Evolutionary conservation across 53 echinoderm and acorn worm genomes (phyloP), one percentile per base, ranked within the genome.

Genomic region (Astropecten irregularis): DNA sequence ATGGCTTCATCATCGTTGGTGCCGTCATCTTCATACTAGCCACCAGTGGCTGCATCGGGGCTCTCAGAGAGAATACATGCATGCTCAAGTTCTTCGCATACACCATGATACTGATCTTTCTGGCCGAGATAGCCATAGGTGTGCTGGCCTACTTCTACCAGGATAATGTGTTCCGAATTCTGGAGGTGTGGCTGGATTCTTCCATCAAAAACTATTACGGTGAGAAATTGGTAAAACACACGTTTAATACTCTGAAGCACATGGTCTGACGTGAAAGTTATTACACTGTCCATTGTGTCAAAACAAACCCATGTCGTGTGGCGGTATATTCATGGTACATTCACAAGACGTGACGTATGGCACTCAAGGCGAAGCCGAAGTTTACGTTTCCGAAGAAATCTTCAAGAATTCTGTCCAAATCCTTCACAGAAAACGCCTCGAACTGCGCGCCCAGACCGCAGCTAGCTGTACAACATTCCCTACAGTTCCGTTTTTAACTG

Each of bases 1-100:
- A 89, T 34, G 92, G 89, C 26, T 92, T 96, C 88, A 90, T 96
- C 68, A 87, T 96, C 65, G 69, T 92, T 6, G 97, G 97, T 9
- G 86, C 86, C 3, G 32, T 90, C 28, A 91, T 96, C 71, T 96
- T 96, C 69, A 48, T 90, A 18, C 82, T 96, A 3, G 93, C 89
- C 1, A 88, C 94, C 82, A 86, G 87, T 33, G 97, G 97, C 16
- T 91, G 90, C 50, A 92, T 96, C 53, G 97, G 97, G n/a, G 89
- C 97, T 2, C 73, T 96, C 47, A 42, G 97, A 40, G 97, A 96
- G 83, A 96, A 96, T 56, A 96, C 97, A 0, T 96, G 87, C 23
- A 55, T 96, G 47, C 74, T 96, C 34, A 93, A 92, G 85, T 76
- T 96, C 37, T 96, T 94, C 62, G 74, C 89, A 5, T 77, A 89